phyloP scores from a whole-genome alignment of 2,888 invertebrate genomes.

The Dynastes hyllus region DNA sequence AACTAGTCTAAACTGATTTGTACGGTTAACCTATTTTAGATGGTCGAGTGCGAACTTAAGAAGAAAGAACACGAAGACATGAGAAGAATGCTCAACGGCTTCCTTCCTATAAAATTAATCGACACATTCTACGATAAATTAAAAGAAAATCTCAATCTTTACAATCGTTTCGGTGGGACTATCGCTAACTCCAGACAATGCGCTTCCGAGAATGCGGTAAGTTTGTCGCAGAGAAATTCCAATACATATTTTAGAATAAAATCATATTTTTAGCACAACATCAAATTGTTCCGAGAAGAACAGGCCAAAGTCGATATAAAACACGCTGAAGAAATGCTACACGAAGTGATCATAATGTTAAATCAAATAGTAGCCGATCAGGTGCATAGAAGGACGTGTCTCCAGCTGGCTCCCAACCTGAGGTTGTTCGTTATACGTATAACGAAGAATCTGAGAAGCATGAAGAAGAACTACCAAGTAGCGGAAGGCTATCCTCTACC shows the following conservation, averaged over 20 bases:
- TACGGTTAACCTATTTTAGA: background rate
- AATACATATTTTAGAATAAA: background rate
- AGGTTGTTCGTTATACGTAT: conserved; percentile 55
- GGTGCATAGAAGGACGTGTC: conserved; percentile 61
- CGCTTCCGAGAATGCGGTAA: conserved; percentile 57
- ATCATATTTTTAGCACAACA: conserved; percentile 52
- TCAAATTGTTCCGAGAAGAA: conserved; percentile 56
- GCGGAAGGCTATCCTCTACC: conserved; percentile 60
- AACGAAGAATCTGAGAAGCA: conserved; percentile 51
- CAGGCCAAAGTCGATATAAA: conserved; percentile 59
- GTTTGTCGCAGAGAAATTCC: conserved; percentile 29
- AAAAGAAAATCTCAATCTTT: conserved; percentile 55
- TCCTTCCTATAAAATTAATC: conserved; percentile 59
- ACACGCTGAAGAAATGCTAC: conserved; percentile 61
- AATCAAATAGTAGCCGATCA: conserved; percentile 63
- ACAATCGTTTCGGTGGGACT: conserved; percentile 55
- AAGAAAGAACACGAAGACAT: conserved; percentile 58
- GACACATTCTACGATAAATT: conserved; percentile 56
- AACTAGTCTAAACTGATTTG: background rate
- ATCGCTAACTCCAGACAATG: conserved; percentile 54
- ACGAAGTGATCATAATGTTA: conserved; percentile 62
- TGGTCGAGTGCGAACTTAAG: conserved; percentile 46
- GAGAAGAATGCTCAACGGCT: conserved; percentile 60
- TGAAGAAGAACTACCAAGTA: conserved; percentile 54
- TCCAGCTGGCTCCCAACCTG: conserved; percentile 59